Conservation (phyloP, 2,888 invertebrate species). For the Copidosoma aretas region DNA sequence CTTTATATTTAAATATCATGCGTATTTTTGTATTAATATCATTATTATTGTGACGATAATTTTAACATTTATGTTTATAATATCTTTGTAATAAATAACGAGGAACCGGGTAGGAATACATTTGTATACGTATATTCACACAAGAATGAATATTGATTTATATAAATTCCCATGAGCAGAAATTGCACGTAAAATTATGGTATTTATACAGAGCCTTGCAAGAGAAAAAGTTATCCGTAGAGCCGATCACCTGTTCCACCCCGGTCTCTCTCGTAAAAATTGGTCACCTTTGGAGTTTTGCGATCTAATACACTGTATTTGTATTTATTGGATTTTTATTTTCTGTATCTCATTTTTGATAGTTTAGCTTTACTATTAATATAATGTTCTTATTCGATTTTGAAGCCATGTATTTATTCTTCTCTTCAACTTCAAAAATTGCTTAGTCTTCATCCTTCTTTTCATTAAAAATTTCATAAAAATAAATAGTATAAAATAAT, state of each 20-base stretch:
- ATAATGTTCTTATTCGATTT: not conserved
- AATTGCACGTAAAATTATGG: not conserved
- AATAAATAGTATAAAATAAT: slow-evolving; percentile 30
- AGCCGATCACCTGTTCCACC: slow-evolving; percentile 3
- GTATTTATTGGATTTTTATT: not conserved
- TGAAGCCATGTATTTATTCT: not conserved
- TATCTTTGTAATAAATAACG: not conserved
- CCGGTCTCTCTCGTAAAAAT: slow-evolving; percentile 23
- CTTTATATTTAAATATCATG: too few relatives aligned
- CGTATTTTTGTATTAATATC: too few relatives aligned
- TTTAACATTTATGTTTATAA: slow-evolving; percentile 10
- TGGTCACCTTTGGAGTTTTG: slow-evolving; percentile 28
- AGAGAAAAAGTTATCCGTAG: slow-evolving; percentile 1
- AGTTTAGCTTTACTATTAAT: not conserved
- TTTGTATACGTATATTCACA: not conserved
- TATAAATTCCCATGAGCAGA: not conserved
- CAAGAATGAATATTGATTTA: not conserved
- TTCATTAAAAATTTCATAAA: slow-evolving; percentile 28
- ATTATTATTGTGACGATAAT: not conserved
- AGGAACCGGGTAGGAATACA: slow-evolving; percentile 14
- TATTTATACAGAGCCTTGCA: not conserved
- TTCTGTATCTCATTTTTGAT: not conserved
- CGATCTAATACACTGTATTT: not conserved
- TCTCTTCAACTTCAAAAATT: not conserved
- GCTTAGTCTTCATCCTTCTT: not conserved